Evolutionary conservation across 2,888 invertebrate genomes (phyloP), one percentile per base, ranked within the genome.

Genomic region (Chloroclystis v-ata): DNA sequence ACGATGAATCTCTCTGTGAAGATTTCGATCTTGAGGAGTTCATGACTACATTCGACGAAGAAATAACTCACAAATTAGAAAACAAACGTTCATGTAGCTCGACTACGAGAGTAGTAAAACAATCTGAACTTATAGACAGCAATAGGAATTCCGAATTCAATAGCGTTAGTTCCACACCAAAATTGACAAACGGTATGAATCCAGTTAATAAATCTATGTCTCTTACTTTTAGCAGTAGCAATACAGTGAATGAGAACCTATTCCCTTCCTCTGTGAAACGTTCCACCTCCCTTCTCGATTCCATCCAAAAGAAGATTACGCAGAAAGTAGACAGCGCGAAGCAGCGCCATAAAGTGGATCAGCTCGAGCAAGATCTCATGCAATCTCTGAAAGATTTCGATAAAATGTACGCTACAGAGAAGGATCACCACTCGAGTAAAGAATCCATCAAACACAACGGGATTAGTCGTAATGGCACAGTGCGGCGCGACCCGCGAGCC

Each of bases 41-140:
- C 65, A 90, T 92, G 78, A 90, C 90, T 59, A 90, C 91, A 54
- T 92, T 92, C 67, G 92, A 92, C 59, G 92, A 92, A 60, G 90
- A 92, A 66, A 84, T 75, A 57, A 87, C 82, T 66, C 82, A 82
- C 60, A 82, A 76, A 65, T 55, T 67, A 46, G 82, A 82, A 67
- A 81, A 71, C 53, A 78, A 82, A 69, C 78, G 89, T 61, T 81
- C 82, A 41, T 82, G 84, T 66, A 87, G 87, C 62, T 85, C 87
- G 2, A 87, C 85, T 14, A 87, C 87, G 63, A 79, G 87, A 60
- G 69, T 87, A 67, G 80, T 87, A 7, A 79, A 77, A 55, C 78
- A 77, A 52, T 74, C 79, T 2, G 78, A 82, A 49, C 60, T 81
- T 43, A 59, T 66, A 37, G 78, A 81, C 52, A 79, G 78, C 54